phyloP scores from a whole-genome alignment of 1,140 invertebrate species.

The Leucophenga varia region DNA sequence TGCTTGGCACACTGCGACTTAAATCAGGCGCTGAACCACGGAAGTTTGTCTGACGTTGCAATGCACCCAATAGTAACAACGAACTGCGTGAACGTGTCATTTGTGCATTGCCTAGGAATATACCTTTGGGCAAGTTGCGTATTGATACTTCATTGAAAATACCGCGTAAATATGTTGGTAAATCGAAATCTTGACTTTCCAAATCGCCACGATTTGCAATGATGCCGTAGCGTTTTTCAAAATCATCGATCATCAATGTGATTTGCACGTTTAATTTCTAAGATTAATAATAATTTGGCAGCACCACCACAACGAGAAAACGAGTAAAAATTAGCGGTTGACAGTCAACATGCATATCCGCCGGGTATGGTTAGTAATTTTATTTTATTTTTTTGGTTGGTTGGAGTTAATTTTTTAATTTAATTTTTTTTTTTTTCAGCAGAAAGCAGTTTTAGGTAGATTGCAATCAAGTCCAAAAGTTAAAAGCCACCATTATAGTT shows the following conservation, averaged over 20 bases:
- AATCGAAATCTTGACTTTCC: conserved; percentile 58
- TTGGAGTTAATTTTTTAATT: conserved; percentile 12
- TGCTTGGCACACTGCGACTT: conserved; percentile 51
- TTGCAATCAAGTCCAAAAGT: conserved; percentile 41
- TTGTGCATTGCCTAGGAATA: conserved; percentile 56
- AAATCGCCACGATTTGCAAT: conserved; percentile 56
- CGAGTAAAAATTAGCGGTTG: conserved; percentile 13
- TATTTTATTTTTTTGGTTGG: conserved; percentile 12
- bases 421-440: conserved; percentile 23
- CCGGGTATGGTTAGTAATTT: conserved; percentile 4
- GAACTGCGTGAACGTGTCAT: conserved; percentile 59
- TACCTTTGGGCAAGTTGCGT: conserved; percentile 52
- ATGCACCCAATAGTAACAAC: conserved; percentile 42
- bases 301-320: neutral
- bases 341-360: conserved; percentile 40
- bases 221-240: conserved; percentile 59
- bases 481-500: conserved; percentile 43
- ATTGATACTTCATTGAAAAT: conserved; percentile 57
- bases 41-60: conserved; percentile 26
- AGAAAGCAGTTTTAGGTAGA: conserved; percentile 38
- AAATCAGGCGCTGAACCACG: conserved; percentile 51
- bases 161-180: conserved; percentile 56
- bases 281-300: conserved; percentile 1
- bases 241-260: conserved; percentile 54
- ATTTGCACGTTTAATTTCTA: conserved; percentile 31